Base-by-base conservation (phyloP, 2,113 vertebrate species). In the Mus pahari region DNA sequence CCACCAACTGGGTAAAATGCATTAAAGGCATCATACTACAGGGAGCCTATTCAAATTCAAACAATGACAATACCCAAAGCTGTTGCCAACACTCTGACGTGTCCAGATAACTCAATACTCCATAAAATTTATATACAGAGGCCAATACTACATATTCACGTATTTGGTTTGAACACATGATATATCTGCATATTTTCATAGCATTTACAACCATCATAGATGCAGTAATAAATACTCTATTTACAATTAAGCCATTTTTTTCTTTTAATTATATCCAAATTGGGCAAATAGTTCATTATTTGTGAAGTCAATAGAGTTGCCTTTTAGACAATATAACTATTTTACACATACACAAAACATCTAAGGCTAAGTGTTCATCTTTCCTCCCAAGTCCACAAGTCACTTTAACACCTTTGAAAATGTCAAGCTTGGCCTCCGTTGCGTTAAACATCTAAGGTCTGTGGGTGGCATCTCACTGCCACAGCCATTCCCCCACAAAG, bases 381-480 rank as follows among this genome's bases (percentile, higher is more conserved):
- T n/a, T 22, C 68, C 42, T n/a, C 33, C 20, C 70, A 95, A 53
- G 92, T 36, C 50, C 73, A 58, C 71, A 64, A 39, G 10, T 83
- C 48, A 68, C 92, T 71, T 89, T 82, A 31, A 79, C 36, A 74
- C 94, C 36, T 96, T 97, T 96, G 77, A 71, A 28, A 4, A 90
- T 12, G 94, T 4, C 73, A 86, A 53, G 55, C 31, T 11, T 62
- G 64, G 93, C 68, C 74, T 96, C 96, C 91, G 97, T 97, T 42
- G 68, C 92, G 91, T 92, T 12, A 74, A 94, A 95, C 95, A 11
- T 89, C 98, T 97, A 96, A 98, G 96, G 71, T 86, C 87, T 83
- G 94, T 94, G 90, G 31, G 70, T 79, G 58, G 70, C 31, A 0
- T 92, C 97, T 97, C 97, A 89, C 97, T 93, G 96, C 83, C 79